Percentiles rank a stretch among this genome's conserved stretches.
These are phyloP conservation scores for Sarcophaga variegata DNA, from an alignment of 2,888 invertebrate species.

Conservation along the genomic window DNA sequence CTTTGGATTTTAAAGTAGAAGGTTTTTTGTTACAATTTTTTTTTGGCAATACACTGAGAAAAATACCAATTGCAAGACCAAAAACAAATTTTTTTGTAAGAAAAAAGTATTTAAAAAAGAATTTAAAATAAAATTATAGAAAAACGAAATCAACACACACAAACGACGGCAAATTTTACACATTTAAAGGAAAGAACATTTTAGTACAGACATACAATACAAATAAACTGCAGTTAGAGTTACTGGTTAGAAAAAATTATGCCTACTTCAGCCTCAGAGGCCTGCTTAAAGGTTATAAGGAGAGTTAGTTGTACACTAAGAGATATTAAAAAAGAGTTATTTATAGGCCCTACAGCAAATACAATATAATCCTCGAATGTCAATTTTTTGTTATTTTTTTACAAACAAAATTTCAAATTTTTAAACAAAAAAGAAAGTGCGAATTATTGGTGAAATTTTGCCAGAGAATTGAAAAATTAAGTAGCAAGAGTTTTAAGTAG, in stretches of 20 bases:
- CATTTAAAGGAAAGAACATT: conserved; percentile 27
- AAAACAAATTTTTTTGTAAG: neutral
- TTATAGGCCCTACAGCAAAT: conserved; percentile 30
- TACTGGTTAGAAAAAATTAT: conserved; percentile 20
- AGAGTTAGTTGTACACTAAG: neutral
- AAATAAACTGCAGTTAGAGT: conserved; percentile 54
- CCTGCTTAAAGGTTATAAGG: neutral
- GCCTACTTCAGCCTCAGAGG: conserved; percentile 2
- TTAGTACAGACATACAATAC: conserved; percentile 47
- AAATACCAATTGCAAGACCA: conserved; percentile 45
- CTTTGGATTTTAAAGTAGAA: neutral
- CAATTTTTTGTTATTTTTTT: conserved; percentile 72
- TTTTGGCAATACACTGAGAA: conserved; percentile 42
- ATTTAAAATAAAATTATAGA: conserved; percentile 9
- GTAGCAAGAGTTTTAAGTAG: conserved; percentile 31
- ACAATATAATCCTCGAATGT: conserved; percentile 76
- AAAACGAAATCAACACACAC: conserved; percentile 24
- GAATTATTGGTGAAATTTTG: neutral
- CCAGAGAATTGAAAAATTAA: neutral
- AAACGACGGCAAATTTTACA: conserved; percentile 48
- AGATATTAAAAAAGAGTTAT: neutral
- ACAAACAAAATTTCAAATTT: neutral
- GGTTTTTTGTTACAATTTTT: neutral
- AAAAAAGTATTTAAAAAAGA: conserved; percentile 4
- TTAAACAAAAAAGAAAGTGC: neutral